Base-by-base conservation (phyloP, 2,113 vertebrate genomes). In the Numida meleagris region DNA sequence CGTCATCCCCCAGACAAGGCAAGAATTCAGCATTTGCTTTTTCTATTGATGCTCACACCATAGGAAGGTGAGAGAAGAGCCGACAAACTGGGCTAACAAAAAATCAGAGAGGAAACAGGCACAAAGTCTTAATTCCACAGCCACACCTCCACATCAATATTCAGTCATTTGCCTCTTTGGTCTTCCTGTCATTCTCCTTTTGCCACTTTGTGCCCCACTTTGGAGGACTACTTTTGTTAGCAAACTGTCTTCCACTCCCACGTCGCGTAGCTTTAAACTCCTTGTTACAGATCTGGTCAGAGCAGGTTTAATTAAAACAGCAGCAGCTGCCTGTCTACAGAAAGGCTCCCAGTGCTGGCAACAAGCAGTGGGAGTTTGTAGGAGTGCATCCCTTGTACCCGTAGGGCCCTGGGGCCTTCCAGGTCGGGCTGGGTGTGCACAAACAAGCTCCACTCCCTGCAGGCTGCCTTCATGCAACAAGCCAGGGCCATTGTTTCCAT, bases 231-330 rank as follows among this genome's bases (percentile, higher is more conserved):
- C 87, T 93, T 95, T 33, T 66, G 87, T 67, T 62, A 79, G 82
- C 87, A 68, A 93, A 27, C 76, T 31, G n/a, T 23, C 43, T 86
- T 76, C 57, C 92, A 68, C 95, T 87, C 93, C 89, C 86, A 67
- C 81, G 3, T 18, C 3, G 65, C 72, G 40, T 38, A 84, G 81
- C 89, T 92, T 53, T 65, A 43, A 89, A 86, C 23, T 90, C 36
- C 58, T 76, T 4, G 0, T 85, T 79, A 61, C 83, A 74, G 81
- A 72, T 77, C 83, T 79, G 86, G 65, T n/a, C 94, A 7, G 48
- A 82, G 90, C 84, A 73, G 70, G 29, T 89, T 82, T 70, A 87
- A 90, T 68, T 74, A 33, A 65, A 81, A 38, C 75, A 40, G 90
- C 67, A 51, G 86, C 95, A 90, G 73, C 85, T 45, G 76, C 75